Evolutionary conservation across 1,140 invertebrate species (phyloP).

Genomic region (Aphelinus atriplicis): DNA sequence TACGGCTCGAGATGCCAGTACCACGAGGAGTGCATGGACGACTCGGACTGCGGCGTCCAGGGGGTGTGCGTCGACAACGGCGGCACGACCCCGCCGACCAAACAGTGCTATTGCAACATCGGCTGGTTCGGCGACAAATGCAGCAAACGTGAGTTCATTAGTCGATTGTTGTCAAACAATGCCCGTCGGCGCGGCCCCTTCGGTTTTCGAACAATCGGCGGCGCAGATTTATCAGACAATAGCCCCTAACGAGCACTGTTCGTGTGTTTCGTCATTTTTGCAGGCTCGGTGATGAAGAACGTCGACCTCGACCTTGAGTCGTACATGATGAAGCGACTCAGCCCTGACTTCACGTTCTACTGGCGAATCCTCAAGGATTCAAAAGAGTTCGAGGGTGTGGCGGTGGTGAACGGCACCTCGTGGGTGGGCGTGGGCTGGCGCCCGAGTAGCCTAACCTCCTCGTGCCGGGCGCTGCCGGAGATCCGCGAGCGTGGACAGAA

Average conservation of each 20-base stretch:
- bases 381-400: slow-evolving; percentile 84
- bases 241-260: background rate
- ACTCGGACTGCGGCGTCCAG: slow-evolving; percentile 84
- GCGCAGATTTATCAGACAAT: no score
- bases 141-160: slow-evolving; percentile 73
- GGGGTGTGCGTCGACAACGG: slow-evolving; percentile 85
- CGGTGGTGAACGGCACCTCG: slow-evolving; percentile 84
- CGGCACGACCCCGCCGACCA: slow-evolving; percentile 81
- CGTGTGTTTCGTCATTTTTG: background rate
- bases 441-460: slow-evolving; percentile 75
- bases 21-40: slow-evolving; percentile 82
- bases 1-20: slow-evolving; percentile 86
- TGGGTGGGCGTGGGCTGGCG: slow-evolving; percentile 90
- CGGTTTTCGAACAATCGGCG: background rate
- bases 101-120: slow-evolving; percentile 88
- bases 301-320: slow-evolving; percentile 73
- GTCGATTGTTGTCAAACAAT: background rate
- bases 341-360: slow-evolving; percentile 78
- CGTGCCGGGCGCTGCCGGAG: slow-evolving; percentile 81
- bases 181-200: background rate
- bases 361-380: slow-evolving; percentile 84
- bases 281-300: slow-evolving; percentile 74
- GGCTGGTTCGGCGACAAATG: slow-evolving; percentile 87
- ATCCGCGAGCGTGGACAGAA: slow-evolving; percentile 63
- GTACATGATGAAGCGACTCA: slow-evolving; percentile 78